These are phyloP conservation scores for Tillus elongatus DNA, from an alignment of 2,888 invertebrate species.

Conservation along the genomic window DNA sequence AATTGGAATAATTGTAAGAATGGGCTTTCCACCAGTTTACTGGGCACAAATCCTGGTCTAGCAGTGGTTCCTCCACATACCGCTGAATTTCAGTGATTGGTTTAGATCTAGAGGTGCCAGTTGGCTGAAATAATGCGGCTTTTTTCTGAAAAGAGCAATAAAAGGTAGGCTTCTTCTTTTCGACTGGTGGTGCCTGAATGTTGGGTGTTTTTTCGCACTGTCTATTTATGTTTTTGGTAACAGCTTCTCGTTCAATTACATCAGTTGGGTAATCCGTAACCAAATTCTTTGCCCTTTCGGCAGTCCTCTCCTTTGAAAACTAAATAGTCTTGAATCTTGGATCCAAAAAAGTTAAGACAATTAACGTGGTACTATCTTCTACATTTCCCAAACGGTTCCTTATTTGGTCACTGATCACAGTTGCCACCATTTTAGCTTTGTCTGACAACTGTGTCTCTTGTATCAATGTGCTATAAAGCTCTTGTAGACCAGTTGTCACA, in stretches of 20 bases:
- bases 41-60: conserved; percentile 11
- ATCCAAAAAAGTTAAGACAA: conserved; percentile 19
- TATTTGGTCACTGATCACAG: no score
- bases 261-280: no score
- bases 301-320: conserved; percentile 15
- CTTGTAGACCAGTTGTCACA: no score
- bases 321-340: conserved; percentile 19
- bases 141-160: no score
- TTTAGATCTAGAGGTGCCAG: conserved; percentile 7
- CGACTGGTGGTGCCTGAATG: no score
- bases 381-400: conserved; percentile 18
- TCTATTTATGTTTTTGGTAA: neutral
- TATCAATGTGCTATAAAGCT: no score
- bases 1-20: conserved; percentile 5
- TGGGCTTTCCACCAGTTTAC: conserved; percentile 14
- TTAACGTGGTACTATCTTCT: conserved; percentile 16
- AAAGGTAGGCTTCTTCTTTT: neutral
- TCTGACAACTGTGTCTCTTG: no score
- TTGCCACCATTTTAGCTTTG: no score
- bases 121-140: no score
- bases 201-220: no score
- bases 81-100: conserved; percentile 13
- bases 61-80: conserved; percentile 13
- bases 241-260: no score
- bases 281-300: neutral